phyloP scores from a whole-genome alignment of 2,888 invertebrate genomes.

The Magallana nippona region DNA sequence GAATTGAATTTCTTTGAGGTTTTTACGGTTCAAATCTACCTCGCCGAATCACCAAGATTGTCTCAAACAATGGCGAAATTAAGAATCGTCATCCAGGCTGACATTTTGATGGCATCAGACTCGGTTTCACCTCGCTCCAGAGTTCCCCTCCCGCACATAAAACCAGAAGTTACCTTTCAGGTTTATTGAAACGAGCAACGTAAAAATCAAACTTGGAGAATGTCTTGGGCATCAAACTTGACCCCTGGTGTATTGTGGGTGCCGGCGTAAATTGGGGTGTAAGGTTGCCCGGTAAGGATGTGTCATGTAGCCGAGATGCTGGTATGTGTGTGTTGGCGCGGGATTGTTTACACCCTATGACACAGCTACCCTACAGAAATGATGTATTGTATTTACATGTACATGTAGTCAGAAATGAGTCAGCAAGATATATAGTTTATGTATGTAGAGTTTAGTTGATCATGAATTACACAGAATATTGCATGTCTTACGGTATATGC shows the following conservation, averaged over 20 bases:
- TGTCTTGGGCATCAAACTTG: constrained; percentile 27
- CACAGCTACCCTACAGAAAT: no score
- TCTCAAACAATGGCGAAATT: constrained; percentile 12
- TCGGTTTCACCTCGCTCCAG: constrained; percentile 22
- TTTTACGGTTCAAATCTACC: constrained; percentile 33
- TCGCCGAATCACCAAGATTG: background rate
- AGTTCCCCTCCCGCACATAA: constrained; percentile 20
- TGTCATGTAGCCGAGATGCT: background rate
- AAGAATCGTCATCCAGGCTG: constrained; percentile 2
- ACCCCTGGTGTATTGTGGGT: background rate
- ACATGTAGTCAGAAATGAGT: no score
- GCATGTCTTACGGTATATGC: no score
- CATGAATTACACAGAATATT: no score
- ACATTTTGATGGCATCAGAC: constrained; percentile 30
- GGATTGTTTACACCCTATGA: no score
- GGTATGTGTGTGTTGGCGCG: no score
- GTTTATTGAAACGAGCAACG: constrained; percentile 8
- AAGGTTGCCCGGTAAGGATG: background rate
- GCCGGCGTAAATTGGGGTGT: background rate
- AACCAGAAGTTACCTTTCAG: constrained; percentile 26
- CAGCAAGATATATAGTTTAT: no score
- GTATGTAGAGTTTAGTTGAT: no score
- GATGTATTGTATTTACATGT: no score
- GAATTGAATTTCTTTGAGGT: constrained; percentile 16
- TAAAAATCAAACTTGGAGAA: constrained; percentile 12